Base-by-base conservation (phyloP, 2,113 vertebrate genomes). In the Aphelocoma coerulescens region DNA sequence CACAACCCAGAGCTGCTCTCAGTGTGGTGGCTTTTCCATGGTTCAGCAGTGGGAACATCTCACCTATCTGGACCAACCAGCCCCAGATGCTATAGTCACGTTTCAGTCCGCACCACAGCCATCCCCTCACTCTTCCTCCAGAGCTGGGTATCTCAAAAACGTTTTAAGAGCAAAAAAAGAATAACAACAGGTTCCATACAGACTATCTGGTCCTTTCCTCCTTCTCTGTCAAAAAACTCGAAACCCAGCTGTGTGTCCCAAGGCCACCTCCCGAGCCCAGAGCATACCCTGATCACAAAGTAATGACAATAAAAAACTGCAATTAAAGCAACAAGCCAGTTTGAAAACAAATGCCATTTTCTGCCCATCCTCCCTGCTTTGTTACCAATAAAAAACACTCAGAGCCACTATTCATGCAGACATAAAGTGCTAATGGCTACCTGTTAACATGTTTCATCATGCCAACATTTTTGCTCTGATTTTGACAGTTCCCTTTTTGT, bases 351-450 rank as follows among this genome's bases (percentile, higher is more conserved):
- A 96, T 95, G 82, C 71, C 88, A 74, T 97, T 96, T 97, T 93
- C 78, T 95, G 95, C 91, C 76, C 79, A 93, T 93, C 77, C 68
- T 94, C 88, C 96, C 95, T 91, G 80, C 93, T 97, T 93, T 93
- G 95, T 96, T 97, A 97, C 96, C 94, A 97, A 96, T 96, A 97
- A 98, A 97, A 98, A 98, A 96, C 88, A 97, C 95, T 98, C 97
- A 89, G 95, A 97, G 97, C 94, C 96, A 96, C 95, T 97, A 95
- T 96, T 98, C 97, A 97, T 92, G 96, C 97, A 97, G 95, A 97
- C 95, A 97, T 96, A 95, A 98, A 98, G 97, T 97, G 97, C 96
- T 98, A 97, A 98, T 97, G 97, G 97, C 94, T 97, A 97, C 97
- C 97, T 98, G 97, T 97, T 98, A 98, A 97, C 96, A 82, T 95